Base-by-base conservation (phyloP, 1,140 invertebrate species). In the Leptopilina clavipes region DNA sequence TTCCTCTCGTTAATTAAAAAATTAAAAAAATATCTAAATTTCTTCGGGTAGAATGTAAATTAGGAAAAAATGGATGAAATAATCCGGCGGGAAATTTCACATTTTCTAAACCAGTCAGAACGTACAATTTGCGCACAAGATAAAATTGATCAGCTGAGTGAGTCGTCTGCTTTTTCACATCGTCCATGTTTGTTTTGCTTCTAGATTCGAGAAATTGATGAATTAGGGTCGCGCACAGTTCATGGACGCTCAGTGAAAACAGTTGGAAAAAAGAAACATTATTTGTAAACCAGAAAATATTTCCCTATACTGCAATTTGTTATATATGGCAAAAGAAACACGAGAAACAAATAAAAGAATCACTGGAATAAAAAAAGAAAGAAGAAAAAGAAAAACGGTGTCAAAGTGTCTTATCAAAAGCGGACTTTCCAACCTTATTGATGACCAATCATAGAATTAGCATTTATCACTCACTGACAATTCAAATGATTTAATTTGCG, bases 401-500 rank as follows among this genome's bases (percentile, higher is more conserved):
- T 54, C 52, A 54, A 54, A 54, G 52, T 54, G 17, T 54, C 0
- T 19, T 11, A 54, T 19, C 52, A 9, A 19, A 7, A 18, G 19
- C 17, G 52, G 18, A 54, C 52, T 17, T 19, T 19, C 52, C 19
- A 54, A 54, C 52, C 52, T 54, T 54, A 54, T 54, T 18, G 19
- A 18, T 54, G 52, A 54, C 52, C 17, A 54, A 54, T 54, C 52
- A 17, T 17, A 18, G 8, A 54, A 18, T 54, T 9, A 17, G 18
- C 48, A 17, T 17, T 54, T 54, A 54, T 54, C 52, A 19, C 52
- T 54, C n/a, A 19, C 52, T 54, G 52, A 3, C 17, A 9, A 54
- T 54, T 54, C 7, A 11, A 54, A 54, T 54, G 52, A 54, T 54
- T 54, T 54, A 54, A 54, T 54, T n/a, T 54, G 17, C 17, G 17